Conservation (phyloP, 2,797 vertebrate species). For the Netta rufina region DNA sequence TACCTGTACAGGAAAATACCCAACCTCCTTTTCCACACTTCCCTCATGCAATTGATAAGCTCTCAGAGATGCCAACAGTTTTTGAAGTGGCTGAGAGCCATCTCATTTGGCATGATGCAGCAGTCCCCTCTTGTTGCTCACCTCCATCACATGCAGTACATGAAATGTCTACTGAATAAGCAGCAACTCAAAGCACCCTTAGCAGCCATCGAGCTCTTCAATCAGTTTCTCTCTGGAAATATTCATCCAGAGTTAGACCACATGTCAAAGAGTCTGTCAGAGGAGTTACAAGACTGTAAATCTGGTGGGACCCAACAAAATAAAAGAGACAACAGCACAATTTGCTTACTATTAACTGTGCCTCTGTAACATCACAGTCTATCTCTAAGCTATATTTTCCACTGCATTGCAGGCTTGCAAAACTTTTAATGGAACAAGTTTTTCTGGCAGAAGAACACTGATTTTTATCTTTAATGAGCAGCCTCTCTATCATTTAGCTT, state of each 20-base stretch:
- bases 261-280: neutral
- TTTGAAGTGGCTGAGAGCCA: neutral
- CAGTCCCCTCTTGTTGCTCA: neutral
- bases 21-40: neutral
- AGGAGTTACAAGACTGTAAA: neutral
- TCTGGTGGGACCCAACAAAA: neutral
- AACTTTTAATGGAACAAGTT: conserved; percentile 74
- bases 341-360: neutral
- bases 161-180: neutral
- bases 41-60: neutral
- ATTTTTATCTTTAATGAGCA: conserved; percentile 75
- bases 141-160: neutral
- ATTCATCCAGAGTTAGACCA: neutral
- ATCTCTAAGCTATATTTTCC: conserved; percentile 63
- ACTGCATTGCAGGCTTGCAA: conserved; percentile 67
- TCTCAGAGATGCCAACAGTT: neutral
- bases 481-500: conserved; percentile 67
- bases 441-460: conserved; percentile 72
- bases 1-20: no score
- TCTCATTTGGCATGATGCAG: neutral
- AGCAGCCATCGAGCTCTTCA: neutral
- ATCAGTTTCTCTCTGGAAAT: neutral
- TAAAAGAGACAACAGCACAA: neutral
- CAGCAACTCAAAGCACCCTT: accelerated
- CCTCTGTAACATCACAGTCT: neutral